These are phyloP conservation scores for Hyposmocoma kahamanoa DNA, from an alignment of 1,140 invertebrate genomes.

Conservation along the genomic window DNA sequence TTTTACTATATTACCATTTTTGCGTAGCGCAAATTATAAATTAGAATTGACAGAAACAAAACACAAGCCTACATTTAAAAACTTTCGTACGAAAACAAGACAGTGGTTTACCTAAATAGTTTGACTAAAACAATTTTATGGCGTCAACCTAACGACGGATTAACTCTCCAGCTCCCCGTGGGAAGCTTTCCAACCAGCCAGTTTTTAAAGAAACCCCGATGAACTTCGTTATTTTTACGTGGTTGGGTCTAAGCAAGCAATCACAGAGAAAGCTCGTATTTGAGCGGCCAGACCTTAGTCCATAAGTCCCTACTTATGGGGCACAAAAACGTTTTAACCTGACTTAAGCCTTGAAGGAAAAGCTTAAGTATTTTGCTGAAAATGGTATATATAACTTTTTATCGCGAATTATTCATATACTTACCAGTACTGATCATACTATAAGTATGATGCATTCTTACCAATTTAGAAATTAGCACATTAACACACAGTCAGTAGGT, in stretches of 20 bases:
- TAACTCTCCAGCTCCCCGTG: constrained; percentile 73
- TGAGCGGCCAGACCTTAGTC: constrained; percentile 89
- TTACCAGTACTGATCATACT: no score
- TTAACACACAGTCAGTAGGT: constrained; percentile 64
- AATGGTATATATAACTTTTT: no score
- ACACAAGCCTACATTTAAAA: no score
- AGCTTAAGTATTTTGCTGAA: constrained; percentile 56
- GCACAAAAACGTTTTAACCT: constrained; percentile 75
- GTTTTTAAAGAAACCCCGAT: constrained; percentile 74
- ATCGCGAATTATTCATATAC: no score
- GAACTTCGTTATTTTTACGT: constrained; percentile 86
- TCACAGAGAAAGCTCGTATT: constrained; percentile 80
- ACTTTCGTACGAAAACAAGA: no score
- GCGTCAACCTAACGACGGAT: no score
- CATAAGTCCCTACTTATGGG: constrained; percentile 81
- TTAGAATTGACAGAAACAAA: no score
- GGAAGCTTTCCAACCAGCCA: constrained; percentile 66
- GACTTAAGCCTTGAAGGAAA: constrained; percentile 55
- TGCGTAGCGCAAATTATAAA: no score
- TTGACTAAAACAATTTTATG: no score
- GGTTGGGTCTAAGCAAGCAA: constrained; percentile 82
- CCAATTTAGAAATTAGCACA: constrained; percentile 1
- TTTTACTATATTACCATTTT: no score
- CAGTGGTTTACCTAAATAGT: no score
- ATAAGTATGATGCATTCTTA: no score